Base-by-base conservation (phyloP, 1,140 invertebrate species). In the Drosophila nigromelanica region DNA sequence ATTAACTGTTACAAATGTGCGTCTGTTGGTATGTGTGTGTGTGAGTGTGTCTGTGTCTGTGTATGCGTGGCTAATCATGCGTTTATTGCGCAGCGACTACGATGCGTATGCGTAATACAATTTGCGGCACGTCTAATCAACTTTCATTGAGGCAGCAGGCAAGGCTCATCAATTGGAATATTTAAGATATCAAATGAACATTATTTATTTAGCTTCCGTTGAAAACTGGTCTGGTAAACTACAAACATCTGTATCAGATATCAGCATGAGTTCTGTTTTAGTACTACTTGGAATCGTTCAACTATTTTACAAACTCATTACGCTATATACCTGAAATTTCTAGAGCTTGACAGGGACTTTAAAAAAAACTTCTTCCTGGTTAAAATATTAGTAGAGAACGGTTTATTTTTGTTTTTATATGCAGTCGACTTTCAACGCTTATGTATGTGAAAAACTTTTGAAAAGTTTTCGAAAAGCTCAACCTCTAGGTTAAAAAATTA, bases 1-100 rank as follows among this genome's bases (percentile, higher is more conserved):
- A 70, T 81, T 82, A 82, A 81, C 79, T 82, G 79, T 74, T 75
- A 79, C 75, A 83, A 76, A 72, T 76, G 58, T 58, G 30, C 47
- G 27, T 27, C 42, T 42, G 27, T 50, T 11, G 10, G 18, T 52
- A 27, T 45, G 12, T n/a, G n/a, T n/a, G n/a, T n/a, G n/a, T n/a
- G n/a, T n/a, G n/a, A n/a, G n/a, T n/a, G n/a, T n/a, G n/a, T n/a
- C n/a, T 21, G 37, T 64, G 18, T 63, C 18, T 45, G 67, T 54
- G 58, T 52, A n/a, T 63, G 27, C 11, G 40, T 51, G 56, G 47
- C 47, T 58, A 72, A 72, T 72, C 62, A 72, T 73, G 63, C 50
- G 48, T 67, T 60, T 73, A 67, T 48, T 68, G 43, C 24, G 45
- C 59, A 69, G 37, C 11, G 30, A 14, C 58, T 43, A 55, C 48